phyloP scores from a whole-genome alignment of 2,113 vertebrate species.

The Ariopsis seemanni region DNA sequence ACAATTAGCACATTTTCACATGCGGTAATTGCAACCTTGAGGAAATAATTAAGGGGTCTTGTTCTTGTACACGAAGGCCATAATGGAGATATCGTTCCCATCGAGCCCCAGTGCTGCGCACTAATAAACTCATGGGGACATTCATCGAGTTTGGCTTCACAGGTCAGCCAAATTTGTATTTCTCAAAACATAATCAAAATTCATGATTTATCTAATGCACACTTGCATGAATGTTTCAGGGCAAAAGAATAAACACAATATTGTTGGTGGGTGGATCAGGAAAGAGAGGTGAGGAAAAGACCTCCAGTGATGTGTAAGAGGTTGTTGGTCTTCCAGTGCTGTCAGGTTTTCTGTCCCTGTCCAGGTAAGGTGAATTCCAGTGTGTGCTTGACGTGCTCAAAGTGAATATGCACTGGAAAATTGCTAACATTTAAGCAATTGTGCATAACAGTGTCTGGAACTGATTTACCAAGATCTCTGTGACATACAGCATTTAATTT shows the following conservation, averaged over 20 bases:
- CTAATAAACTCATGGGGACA: slow-evolving; percentile 44
- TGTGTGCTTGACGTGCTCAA: background rate
- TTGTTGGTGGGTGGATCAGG: background rate
- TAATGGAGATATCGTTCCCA: slow-evolving; percentile 56
- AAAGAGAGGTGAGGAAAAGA: background rate
- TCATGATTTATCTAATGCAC: slow-evolving; percentile 45
- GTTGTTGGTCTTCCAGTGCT: slow-evolving; percentile 58
- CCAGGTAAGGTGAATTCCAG: background rate
- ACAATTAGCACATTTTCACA: slow-evolving; percentile 62
- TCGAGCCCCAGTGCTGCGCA: slow-evolving; percentile 31
- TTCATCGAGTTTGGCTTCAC: slow-evolving; percentile 48
- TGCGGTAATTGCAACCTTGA: slow-evolving; percentile 65
- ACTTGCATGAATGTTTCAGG: slow-evolving; percentile 49
- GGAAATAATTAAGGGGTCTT: slow-evolving; percentile 62
- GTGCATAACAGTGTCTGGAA: background rate
- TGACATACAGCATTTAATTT: background rate
- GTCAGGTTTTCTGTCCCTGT: slow-evolving; percentile 28
- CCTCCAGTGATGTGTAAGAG: slow-evolving; percentile 54
- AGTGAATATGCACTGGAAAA: background rate
- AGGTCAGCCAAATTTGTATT: slow-evolving; percentile 54
- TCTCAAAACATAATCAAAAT: slow-evolving; percentile 48
- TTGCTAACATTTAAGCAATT: background rate
- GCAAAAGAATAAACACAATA: background rate
- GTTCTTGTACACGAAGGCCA: slow-evolving; percentile 46
- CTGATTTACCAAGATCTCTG: background rate